Percentiles rank a stretch among this genome's conserved stretches.
phyloP scores from a whole-genome alignment of 2,113 vertebrate genomes.

The Rattus norvegicus region DNA sequence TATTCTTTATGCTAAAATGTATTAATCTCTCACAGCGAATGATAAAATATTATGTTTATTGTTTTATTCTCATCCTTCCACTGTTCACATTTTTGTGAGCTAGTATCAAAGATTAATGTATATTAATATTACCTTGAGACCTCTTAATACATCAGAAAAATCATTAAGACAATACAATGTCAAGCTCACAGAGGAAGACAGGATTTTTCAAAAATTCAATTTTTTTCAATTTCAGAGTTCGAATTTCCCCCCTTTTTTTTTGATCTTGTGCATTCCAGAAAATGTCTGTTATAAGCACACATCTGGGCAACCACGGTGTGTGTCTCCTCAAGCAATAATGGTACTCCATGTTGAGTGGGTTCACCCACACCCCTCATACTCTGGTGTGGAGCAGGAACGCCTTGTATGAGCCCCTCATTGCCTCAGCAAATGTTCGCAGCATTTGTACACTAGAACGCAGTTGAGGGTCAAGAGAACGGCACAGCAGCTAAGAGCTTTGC shows the following conservation, averaged over 20 bases:
- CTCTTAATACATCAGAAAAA: slow-evolving; percentile 25
- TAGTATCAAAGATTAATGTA: neutral
- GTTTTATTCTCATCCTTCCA: neutral
- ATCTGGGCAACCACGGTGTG: neutral
- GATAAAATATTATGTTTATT: neutral
- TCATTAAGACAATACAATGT: neutral
- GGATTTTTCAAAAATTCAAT: slow-evolving; percentile 2
- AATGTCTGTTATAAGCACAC: neutral
- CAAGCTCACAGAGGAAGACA: neutral
- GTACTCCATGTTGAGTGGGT: neutral
- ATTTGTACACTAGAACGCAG: neutral
- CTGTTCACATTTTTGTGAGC: neutral
- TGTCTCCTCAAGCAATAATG: neutral
- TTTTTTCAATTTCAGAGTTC: neutral
- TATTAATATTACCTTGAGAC: neutral
- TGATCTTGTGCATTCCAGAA: neutral
- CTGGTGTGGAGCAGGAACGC: neutral
- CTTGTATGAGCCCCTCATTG: neutral
- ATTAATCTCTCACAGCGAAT: neutral
- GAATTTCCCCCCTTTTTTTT: neutral
- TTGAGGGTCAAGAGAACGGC: neutral
- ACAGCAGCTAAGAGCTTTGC: neutral
- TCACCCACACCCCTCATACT: neutral
- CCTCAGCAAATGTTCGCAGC: neutral
- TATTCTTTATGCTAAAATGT: slow-evolving; percentile 18